Evolutionary conservation across 2,797 vertebrate species (phyloP), one percentile per base, ranked within the genome.

Genomic region (Tinamus major): DNA sequence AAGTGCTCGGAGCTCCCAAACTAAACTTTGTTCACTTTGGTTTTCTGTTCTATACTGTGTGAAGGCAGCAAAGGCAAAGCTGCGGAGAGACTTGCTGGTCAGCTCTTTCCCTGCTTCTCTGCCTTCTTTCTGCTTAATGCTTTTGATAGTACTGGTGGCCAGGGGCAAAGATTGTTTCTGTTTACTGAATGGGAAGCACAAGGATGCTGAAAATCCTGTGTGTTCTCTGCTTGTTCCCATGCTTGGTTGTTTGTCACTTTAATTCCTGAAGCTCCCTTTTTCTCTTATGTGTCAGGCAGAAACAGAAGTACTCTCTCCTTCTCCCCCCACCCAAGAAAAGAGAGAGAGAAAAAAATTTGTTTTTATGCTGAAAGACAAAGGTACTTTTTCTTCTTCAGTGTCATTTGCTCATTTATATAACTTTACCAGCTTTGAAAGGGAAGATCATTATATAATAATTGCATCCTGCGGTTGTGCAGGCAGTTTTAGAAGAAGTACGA

Each of bases 361-460:
- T 16, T 76, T 16, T 76, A 18, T 70, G 24, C n/a, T 74, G 4
- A 31, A 51, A 85, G 39, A 69, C 18, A 35, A 53, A 81, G n/a
- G 24, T 75, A 46, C 6, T 10, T 83, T 79, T 87, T 89, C 33
- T 68, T 79, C 67, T 88, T 79, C 76, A 51, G 31, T 55, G 63
- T 90, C 41, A 55, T 63, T 26, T 88, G 29, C 33, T 90, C 27
- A 17, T 87, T 87, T 94, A 63, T 61, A 10, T 77, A 79, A 77
- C 56, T 86, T 90, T 39, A 56, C 16, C 35, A 37, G 24, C 72
- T 88, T 70, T 79, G 53, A 82, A 81, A 78, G 78, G 41, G 39
- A 79, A 26, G 3, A 74, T 85, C 23, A 48, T 92, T 85, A 84
- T 81, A 61, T 74, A 95, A 74, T 69, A 92, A 79, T 86, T 85